Conservation (phyloP, 2,888 invertebrate genomes). For the Ischnura elegans region DNA sequence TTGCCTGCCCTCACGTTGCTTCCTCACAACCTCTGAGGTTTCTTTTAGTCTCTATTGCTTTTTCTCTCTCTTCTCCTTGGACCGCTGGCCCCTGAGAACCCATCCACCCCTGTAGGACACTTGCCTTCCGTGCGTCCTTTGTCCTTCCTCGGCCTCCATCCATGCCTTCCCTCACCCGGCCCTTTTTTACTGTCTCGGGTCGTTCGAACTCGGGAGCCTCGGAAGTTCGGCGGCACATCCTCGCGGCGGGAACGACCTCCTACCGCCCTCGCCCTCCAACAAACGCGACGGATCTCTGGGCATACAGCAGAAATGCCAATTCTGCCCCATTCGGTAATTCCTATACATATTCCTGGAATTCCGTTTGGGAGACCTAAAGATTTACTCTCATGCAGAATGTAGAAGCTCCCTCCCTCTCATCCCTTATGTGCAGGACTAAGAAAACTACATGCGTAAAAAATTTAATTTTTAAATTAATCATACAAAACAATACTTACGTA, state of each 20-base stretch:
- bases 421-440: too few relatives aligned
- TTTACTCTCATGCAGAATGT: too few relatives aligned
- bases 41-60: neutral
- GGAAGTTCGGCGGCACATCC: neutral
- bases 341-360: constrained; percentile 7
- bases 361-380: too few relatives aligned
- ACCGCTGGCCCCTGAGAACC: neutral
- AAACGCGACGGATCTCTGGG: neutral
- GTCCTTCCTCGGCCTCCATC: neutral
- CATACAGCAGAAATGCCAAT: neutral
- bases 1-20: constrained; percentile 19
- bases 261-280: neutral
- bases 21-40: neutral
- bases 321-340: neutral
- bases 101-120: neutral
- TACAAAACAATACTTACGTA: too few relatives aligned
- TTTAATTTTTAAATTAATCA: too few relatives aligned
- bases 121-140: neutral
- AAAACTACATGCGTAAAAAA: too few relatives aligned
- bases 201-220: neutral
- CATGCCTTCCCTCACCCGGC: neutral
- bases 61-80: neutral
- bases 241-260: neutral
- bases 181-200: neutral
- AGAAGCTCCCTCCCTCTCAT: too few relatives aligned